These are phyloP conservation scores for Erebia epiphron DNA, from an alignment of 2,888 invertebrate species.

Conservation along the genomic window DNA sequence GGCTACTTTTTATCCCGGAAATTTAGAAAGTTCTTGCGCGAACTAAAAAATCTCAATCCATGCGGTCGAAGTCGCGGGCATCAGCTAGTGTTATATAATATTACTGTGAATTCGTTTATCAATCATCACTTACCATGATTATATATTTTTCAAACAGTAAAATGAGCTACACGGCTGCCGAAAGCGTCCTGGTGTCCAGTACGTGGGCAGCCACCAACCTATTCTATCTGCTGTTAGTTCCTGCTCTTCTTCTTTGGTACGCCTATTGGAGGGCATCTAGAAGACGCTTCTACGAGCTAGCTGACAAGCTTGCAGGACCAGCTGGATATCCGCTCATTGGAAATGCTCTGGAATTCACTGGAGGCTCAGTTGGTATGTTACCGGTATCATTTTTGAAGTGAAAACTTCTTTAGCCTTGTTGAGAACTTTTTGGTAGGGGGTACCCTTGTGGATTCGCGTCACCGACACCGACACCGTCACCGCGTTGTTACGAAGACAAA, in stretches of 20 bases:
- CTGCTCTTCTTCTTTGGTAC: slow-evolving; percentile 87
- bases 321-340: slow-evolving; percentile 88
- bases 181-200: slow-evolving; percentile 67
- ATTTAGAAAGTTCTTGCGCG: too few relatives aligned
- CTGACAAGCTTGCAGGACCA: slow-evolving; percentile 88
- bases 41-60: too few relatives aligned
- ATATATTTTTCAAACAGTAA: slow-evolving; percentile 13
- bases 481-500: too few relatives aligned
- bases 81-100: too few relatives aligned
- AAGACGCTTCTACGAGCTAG: slow-evolving; percentile 87
- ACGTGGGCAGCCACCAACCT: slow-evolving; percentile 85
- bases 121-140: not conserved
- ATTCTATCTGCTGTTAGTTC: slow-evolving; percentile 88
- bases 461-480: too few relatives aligned
- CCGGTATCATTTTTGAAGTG: not conserved
- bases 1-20: too few relatives aligned
- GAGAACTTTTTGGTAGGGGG: too few relatives aligned
- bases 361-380: slow-evolving; percentile 87
- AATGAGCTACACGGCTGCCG: slow-evolving; percentile 73
- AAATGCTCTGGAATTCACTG: slow-evolving; percentile 88
- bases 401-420: too few relatives aligned
- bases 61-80: too few relatives aligned
- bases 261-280: slow-evolving; percentile 90
- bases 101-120: too few relatives aligned
- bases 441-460: too few relatives aligned